Evolutionary conservation across 2,888 invertebrate genomes (phyloP), one percentile per base, ranked within the genome.

Genomic region (Lasioglossum morio): DNA sequence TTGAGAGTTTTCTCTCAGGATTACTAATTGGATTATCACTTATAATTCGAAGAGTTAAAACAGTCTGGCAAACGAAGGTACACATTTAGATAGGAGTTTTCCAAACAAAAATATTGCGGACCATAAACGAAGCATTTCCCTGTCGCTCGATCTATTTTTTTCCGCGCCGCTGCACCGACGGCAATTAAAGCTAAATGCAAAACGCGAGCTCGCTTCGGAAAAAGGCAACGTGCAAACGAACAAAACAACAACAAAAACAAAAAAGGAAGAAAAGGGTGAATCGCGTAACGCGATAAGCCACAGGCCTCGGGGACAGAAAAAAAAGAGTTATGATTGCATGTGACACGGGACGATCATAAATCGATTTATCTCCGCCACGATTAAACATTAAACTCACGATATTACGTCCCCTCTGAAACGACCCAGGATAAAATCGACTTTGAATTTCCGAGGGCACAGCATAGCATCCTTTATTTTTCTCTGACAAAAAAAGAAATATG

Each of bases 291-390:
- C 70, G 78, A 78, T 78, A 78, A 78, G 78, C 78, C 30, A n/a
- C 60, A 43, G 66, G 43, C 23, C 63, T 57, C 57, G n/a, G 30
- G 37, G 69, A 37, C 69, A 1, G 48, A 16, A 43, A 60, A 19
- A 43, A 2, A 70, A 46, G 75, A 46, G 75, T 75, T 60, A 70
- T 48, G 74, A 82, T 82, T 82, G 37, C 79, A 82, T 46, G 82
- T 79, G 79, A 82, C 82, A 72, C 73, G 60, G 74, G 69, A 70
- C 79, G 43, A 70, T 70, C 79, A 60, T 75, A 82, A 79, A 82
- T 82, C 74, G 82, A 82, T 79, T 79, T 82, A 82, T 74, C 82
- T 79, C n/a, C 30, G 23, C 27, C 43, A 23, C 27, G 70, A 40
- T 57, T 46, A 74, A 70, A 69, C 73, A 43, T 74, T 74, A 74